Base-by-base conservation (phyloP, 2,113 vertebrate species). In the Alosa alosa region DNA sequence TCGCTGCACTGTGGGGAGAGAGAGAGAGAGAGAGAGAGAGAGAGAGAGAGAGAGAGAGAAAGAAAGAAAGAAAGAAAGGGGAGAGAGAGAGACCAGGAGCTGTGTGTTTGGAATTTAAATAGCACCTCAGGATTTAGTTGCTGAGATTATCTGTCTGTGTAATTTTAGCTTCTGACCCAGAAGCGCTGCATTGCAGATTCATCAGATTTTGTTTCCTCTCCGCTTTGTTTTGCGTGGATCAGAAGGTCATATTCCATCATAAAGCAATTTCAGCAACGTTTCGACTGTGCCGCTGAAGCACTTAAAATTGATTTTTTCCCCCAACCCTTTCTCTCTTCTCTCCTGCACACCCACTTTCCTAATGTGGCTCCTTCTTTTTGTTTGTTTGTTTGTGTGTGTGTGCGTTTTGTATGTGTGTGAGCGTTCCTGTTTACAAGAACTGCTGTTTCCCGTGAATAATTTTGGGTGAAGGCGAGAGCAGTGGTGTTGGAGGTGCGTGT, bases 91-190 rank as follows among this genome's bases (percentile, higher is more conserved):
- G 86, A 87, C 78, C 75, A 87, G 85, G 84, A 82, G 20, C 36
- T 22, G 64, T 86, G 89, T 89, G 89, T 87, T 82, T 81, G 39
- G 89, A 88, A 89, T 91, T 89, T 90, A 82, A 90, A 90, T 88
- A 64, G 83, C 36, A 75, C 68, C 88, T 84, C 82, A 84, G 86
- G 84, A 89, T 89, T 86, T 83, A 82, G 83, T 85, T 90, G 83
- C 78, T 88, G 85, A 90, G 88, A 93, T 89, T 88, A 85, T 89
- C 89, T 90, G 88, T 86, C 86, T 88, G 86, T 86, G 91, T 87
- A 84, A 90, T 88, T 87, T 84, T 78, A 89, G 86, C 88, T 82
- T 91, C 88, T 91, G 88, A 92, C 89, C 89, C 88, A 85, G 87
- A 90, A 86, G 72, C 25, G 82, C 88, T 86, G 88, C 86, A 84